phyloP scores from a whole-genome alignment of 1,140 invertebrate species.

The Pseudachorutes palmiensis region DNA sequence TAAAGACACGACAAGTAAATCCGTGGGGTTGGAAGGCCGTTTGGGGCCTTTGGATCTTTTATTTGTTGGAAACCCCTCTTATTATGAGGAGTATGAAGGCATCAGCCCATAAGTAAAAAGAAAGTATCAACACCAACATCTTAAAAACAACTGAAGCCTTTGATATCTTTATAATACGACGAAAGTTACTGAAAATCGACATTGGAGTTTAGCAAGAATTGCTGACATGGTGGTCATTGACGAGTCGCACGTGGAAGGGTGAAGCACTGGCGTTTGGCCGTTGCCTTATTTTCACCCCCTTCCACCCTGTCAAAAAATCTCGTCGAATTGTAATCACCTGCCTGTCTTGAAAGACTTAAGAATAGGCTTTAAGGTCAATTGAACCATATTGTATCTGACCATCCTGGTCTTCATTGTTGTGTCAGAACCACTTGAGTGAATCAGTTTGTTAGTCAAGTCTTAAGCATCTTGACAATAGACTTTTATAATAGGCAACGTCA shows the following conservation, averaged over 20 bases:
- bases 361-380: not conserved
- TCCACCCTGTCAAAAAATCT: too few species aligned
- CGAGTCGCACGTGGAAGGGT: not conserved
- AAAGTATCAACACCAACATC: conserved; percentile 5
- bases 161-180: not conserved
- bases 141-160: not conserved
- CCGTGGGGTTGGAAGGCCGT: conserved; percentile 3
- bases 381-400: not conserved
- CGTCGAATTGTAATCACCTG: too few species aligned
- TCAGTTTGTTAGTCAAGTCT: too few species aligned
- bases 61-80: not conserved
- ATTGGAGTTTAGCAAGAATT: too few species aligned
- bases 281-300: not conserved
- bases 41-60: not conserved
- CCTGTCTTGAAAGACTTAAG: too few species aligned
- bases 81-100: not conserved
- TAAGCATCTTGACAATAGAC: not conserved
- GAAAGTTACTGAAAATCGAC: too few species aligned
- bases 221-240: not conserved
- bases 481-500: too few species aligned
- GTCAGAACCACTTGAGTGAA: not conserved
- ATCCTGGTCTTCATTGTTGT: not conserved
- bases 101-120: not conserved
- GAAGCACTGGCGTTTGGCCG: not conserved
- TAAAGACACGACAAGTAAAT: not conserved